Evolutionary conservation across 2,113 vertebrate genomes (phyloP), one percentile per base, ranked within the genome.

Genomic region (Psittacara wagleri): DNA sequence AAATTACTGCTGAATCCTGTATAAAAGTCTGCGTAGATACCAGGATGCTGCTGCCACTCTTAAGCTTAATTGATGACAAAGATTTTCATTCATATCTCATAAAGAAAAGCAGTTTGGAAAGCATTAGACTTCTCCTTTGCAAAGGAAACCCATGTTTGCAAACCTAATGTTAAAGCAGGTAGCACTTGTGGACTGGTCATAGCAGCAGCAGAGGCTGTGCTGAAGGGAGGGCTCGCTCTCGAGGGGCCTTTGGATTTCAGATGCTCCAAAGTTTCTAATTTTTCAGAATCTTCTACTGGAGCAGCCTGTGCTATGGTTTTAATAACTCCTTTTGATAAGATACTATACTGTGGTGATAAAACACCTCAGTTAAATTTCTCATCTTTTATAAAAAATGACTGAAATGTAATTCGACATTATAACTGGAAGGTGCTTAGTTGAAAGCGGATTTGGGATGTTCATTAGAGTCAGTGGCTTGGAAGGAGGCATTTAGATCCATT

Each of bases 381-480:
- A 79, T 86, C 39, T 91, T 95, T 91, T 93, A 91, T 85, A 74
- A 95, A 95, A 77, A 94, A 93, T 62, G 14, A 68, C 57, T 81
- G 43, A 81, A 93, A 86, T 73, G 18, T 75, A 93, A 87, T 94
- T 91, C 1, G 0, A 84, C 49, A 27, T 92, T 93, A 52, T 88
- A 93, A 93, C 77, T 84, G 73, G 70, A 90, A 94, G 73, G 46
- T 90, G 61, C 52, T 88, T 84, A 92, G 86, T 59, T 86, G 66
- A 52, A 89, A 96, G 86, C 52, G 41, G 54, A 85, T 97, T 91
- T 96, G 86, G 95, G 83, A 96, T 93, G 95, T 96, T 96, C 94
- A 94, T 97, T 94, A 96, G 86, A 91, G 31, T 92, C 77, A 94
- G 86, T 93, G 88, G 44, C 80, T 96, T 76, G 94, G 95, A 97